A percentile compares a stretch with the other conserved stretches of the same genome.
phyloP scores from a whole-genome alignment of 2,888 invertebrate species.

The Sphecodes monilicornis region DNA sequence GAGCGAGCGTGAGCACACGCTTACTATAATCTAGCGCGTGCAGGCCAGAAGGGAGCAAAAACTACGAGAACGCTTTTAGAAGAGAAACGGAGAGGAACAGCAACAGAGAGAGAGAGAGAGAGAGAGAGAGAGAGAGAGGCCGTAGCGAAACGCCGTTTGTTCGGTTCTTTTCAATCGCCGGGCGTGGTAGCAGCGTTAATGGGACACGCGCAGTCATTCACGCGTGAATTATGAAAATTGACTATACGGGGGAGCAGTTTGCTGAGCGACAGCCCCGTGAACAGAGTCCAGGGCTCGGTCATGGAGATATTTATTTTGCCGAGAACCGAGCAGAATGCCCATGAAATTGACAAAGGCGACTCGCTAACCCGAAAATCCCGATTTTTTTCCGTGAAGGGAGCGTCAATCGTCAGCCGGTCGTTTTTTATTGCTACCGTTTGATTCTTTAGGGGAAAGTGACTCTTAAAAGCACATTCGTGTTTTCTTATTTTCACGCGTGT shows the following conservation, averaged over 20 bases:
- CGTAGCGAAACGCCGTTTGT: slow-evolving; percentile 67
- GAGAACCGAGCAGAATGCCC: background rate
- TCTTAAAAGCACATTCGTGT: background rate
- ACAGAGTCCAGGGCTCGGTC: slow-evolving; percentile 18
- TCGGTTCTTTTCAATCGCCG: slow-evolving; percentile 61
- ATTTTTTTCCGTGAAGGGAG: background rate
- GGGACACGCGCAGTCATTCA: slow-evolving; percentile 68
- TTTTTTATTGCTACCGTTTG: background rate
- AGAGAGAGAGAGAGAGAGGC: slow-evolving; percentile 14
- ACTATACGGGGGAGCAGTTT: slow-evolving; percentile 49
- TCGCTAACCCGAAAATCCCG: background rate
- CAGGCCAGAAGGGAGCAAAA: slow-evolving; percentile 7
- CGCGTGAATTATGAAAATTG: slow-evolving; percentile 68
- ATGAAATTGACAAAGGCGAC: background rate
- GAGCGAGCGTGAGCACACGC: background rate
- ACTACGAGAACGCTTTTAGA: background rate
- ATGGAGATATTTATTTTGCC: slow-evolving; percentile 20
- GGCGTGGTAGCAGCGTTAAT: slow-evolving; percentile 53
- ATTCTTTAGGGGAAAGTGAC: background rate
- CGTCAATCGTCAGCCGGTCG: background rate
- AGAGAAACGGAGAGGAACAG: background rate
- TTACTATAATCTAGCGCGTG: slow-evolving; percentile 19
- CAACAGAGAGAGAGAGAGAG: background rate
- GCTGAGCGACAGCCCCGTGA: slow-evolving; percentile 22
- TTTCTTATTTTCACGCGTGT: background rate